Evolutionary conservation across 2,888 invertebrate species (phyloP), one percentile per base, ranked within the genome.

Genomic region (Caenorhabditis doughertyi): DNA sequence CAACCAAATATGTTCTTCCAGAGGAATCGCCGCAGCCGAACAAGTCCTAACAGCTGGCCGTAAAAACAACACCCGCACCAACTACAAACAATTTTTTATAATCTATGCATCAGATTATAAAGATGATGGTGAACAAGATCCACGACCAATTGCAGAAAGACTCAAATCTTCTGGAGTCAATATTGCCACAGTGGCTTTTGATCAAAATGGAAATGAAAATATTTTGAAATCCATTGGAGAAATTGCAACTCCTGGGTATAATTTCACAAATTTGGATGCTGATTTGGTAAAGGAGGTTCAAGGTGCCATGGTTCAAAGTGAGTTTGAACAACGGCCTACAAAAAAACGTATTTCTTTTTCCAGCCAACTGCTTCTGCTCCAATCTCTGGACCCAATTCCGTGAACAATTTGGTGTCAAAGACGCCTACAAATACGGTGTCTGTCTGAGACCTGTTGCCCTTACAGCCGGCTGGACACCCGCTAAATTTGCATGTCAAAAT

Each of bases 311-410:
- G 39, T 72, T 49, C 81, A 84, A 35, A 79, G 83, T 83, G 39
- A 39, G 39, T 39, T 5, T 13, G 39, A 4, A 39, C 9, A 16
- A 39, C 3, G 3, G 39, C n/a, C n/a, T n/a, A n/a, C n/a, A n/a
- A n/a, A n/a, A n/a, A n/a, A n/a, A n/a, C n/a, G n/a, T n/a, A n/a
- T n/a, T n/a, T n/a, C n/a, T n/a, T 53, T 39, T 58, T 76, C 39
- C 65, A 83, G 83, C 68, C 56, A 84, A 84, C 67, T 84, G 84
- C 65, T 84, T 58, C 74, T 84, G 84, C 64, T 70, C 79, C 16
- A 70, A 56, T 44, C 47, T 68, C 13, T 84, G 84, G 84, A 11
- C 8, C 0, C 84, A 84, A 47, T 84, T 79, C 62, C 47, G 56
- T 1, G 21, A 53, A n/a, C 29, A 64, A 11, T 81, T 64, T 39